Base-by-base conservation (phyloP, 2,888 invertebrate genomes). In the Lepidocyrtinus sp. region DNA sequence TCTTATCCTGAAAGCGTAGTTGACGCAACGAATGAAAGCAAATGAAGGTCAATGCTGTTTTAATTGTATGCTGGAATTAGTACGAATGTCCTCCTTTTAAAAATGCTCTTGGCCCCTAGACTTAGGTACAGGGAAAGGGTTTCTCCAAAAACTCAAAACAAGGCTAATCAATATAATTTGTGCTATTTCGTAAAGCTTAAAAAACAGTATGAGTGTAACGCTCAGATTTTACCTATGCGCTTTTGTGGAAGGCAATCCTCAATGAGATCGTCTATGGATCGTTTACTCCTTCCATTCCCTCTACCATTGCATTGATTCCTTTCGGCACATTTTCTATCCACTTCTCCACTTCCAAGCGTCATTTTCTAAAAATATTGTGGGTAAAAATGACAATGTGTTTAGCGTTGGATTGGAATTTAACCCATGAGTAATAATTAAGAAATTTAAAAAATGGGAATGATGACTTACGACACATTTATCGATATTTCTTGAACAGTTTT, bases 391-490 rank as follows among this genome's bases (percentile, higher is more conserved):
- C n/a, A n/a, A n/a, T n/a, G n/a, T n/a, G n/a, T n/a, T n/a, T n/a
- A n/a, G n/a, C n/a, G n/a, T n/a, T n/a, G n/a, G n/a, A n/a, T n/a
- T n/a, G n/a, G n/a, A n/a, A n/a, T n/a, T n/a, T n/a, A n/a, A n/a
- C n/a, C n/a, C n/a, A n/a, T n/a, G n/a, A n/a, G n/a, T n/a, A n/a
- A n/a, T n/a, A n/a, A n/a, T n/a, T n/a, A n/a, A n/a, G n/a, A n/a
- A n/a, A n/a, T n/a, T n/a, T n/a, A n/a, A n/a, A n/a, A n/a, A 50
- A 12, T 12, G 12, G 2, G 2, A 50, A 12, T 50, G 50, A 50
- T 50, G 17, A 83, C 85, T 84, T 85, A 86, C 86, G 71, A 85
- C 79, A 73, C 86, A 86, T 75, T 82, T 83, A 46, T 83, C 82
- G 67, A 83, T 76, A n/a, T 55, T 81, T 61, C 27, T 36, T 59